Evolutionary conservation across 2,113 vertebrate genomes (phyloP).

Genomic region (Gavia stellata): DNA sequence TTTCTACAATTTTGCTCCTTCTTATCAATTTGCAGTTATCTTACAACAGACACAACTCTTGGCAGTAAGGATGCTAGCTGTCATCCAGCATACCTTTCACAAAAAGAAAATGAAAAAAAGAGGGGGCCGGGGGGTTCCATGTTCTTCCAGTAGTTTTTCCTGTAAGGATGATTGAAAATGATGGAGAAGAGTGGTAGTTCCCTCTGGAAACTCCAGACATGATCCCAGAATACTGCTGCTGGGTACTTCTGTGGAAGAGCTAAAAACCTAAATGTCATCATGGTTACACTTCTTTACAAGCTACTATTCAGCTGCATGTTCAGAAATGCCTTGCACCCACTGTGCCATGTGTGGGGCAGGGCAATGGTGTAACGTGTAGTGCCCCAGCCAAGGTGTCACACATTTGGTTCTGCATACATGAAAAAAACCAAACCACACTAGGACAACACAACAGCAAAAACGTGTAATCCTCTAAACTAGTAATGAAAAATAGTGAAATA

Average conservation of each 20-base stretch:
- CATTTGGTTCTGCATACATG: background rate
- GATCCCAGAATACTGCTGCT: background rate
- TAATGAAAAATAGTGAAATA: background rate
- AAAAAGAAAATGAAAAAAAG: rapidly evolving
- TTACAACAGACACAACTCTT: background rate
- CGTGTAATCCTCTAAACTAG: background rate
- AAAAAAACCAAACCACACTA: background rate
- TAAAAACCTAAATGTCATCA: background rate
- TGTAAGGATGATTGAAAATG: background rate
- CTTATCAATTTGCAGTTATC: background rate
- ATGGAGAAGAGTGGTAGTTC: background rate
- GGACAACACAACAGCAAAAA: background rate
- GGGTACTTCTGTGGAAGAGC: background rate
- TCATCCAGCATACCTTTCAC: background rate
- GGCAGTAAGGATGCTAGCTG: background rate
- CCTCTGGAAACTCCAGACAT: background rate
- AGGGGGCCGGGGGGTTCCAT: rapidly evolving
- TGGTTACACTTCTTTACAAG: background rate
- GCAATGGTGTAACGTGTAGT: background rate
- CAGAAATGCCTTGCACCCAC: background rate
- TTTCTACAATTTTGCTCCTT: background rate
- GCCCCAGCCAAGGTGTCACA: background rate
- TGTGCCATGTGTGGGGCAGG: background rate
- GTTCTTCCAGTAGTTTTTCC: background rate
- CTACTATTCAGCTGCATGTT: background rate